Evolutionary conservation across 2,888 invertebrate genomes (phyloP).

Genomic region (Perizoma affinitatum): DNA sequence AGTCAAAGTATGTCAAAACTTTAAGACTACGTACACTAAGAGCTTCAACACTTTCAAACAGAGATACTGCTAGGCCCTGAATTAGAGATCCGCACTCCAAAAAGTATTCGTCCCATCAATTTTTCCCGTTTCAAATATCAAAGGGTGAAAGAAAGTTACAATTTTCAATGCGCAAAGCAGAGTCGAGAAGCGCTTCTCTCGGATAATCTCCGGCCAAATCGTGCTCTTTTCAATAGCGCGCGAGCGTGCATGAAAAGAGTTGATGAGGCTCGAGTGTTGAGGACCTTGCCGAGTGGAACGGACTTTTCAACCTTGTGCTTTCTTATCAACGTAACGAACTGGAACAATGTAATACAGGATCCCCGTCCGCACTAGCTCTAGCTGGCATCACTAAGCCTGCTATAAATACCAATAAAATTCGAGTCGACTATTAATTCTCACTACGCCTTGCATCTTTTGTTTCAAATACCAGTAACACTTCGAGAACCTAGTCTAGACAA

Average conservation of each 20-base stretch:
- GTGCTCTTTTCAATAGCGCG: conserved; percentile 43
- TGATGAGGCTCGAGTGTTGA: conserved; percentile 51
- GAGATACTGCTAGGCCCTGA: background rate
- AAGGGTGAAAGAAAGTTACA: conserved; percentile 38
- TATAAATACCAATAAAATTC: conserved; percentile 37
- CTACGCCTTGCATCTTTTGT: conserved; percentile 29
- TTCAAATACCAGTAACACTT: too few relatives aligned
- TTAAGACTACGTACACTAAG: background rate
- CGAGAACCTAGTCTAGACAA: too few relatives aligned
- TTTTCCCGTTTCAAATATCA: conserved; percentile 31
- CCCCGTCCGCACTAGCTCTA: conserved; percentile 10
- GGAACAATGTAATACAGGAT: conserved; percentile 14
- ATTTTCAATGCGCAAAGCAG: conserved; percentile 33
- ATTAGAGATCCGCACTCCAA: conserved; percentile 16
- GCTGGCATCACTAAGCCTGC: conserved; percentile 28
- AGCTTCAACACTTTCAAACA: too few relatives aligned
- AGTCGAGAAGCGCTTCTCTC: conserved; percentile 38
- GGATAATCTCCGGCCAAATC: conserved; percentile 46
- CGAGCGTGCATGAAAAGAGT: conserved; percentile 50
- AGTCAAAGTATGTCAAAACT: conserved; percentile 18
- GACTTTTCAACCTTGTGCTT: conserved; percentile 35
- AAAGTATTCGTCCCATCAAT: conserved; percentile 31
- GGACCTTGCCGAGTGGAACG: conserved; percentile 34
- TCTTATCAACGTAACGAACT: conserved; percentile 34
- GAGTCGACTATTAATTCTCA: conserved; percentile 30